phyloP scores from a whole-genome alignment of 2,113 vertebrate species.

The Misgurnus anguillicaudatus region DNA sequence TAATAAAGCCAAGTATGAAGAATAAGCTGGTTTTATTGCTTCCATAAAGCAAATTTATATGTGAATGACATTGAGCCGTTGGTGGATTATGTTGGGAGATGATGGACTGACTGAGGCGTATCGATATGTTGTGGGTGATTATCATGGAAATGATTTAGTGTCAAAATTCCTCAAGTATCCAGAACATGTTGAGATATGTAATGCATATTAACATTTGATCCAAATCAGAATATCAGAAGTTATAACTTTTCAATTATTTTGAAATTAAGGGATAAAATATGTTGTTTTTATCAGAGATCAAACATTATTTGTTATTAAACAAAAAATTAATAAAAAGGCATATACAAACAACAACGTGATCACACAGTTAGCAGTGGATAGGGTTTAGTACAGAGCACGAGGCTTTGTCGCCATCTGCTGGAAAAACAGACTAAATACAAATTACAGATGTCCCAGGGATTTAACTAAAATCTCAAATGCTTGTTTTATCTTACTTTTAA shows the following conservation, averaged over 20 bases:
- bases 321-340: slow-evolving; percentile 1
- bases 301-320: slow-evolving; percentile 49
- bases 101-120: slow-evolving; percentile 31
- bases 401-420: slow-evolving; percentile 69
- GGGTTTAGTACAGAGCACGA: slow-evolving; percentile 23
- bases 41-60: slow-evolving; percentile 46
- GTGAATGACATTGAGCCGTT: slow-evolving; percentile 36
- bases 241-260: neutral
- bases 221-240: slow-evolving; percentile 20
- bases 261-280: slow-evolving; percentile 9
- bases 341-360: slow-evolving; percentile 41
- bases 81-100: slow-evolving; percentile 40
- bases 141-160: slow-evolving; percentile 51
- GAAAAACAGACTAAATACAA: neutral
- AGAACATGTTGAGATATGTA: slow-evolving; percentile 22
- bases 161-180: slow-evolving; percentile 46
- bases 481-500: too few species aligned
- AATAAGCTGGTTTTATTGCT: slow-evolving; percentile 50
- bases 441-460: too few species aligned
- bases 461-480: too few species aligned
- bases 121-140: slow-evolving; percentile 40
- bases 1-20: slow-evolving; percentile 65
- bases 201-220: slow-evolving; percentile 32
- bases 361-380: slow-evolving; percentile 11
- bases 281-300: slow-evolving; percentile 28